Percentiles rank a stretch among this genome's conserved stretches.
These are phyloP conservation scores for Bettongia penicillata DNA, from an alignment of 2,113 vertebrate species.

Conservation along the genomic window DNA sequence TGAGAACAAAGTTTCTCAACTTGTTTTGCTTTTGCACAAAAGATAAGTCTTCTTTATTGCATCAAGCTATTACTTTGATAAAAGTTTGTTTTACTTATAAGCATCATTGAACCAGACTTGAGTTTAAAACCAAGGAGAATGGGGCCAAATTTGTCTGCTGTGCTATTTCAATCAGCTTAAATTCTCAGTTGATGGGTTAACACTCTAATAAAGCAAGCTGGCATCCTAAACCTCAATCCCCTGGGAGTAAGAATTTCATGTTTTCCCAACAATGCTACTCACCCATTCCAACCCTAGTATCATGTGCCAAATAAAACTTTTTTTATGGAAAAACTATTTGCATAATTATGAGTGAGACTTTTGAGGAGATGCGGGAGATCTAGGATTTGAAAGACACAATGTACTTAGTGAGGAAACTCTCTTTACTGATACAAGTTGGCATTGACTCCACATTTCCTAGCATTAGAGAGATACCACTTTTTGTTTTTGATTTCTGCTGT, in stretches of 20 bases:
- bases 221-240: conserved; percentile 15
- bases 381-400: neutral
- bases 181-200: conserved; percentile 47
- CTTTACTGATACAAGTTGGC: neutral
- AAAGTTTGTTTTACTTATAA: conserved; percentile 77
- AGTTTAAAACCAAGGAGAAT: conserved; percentile 59
- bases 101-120: conserved; percentile 74
- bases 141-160: conserved; percentile 49
- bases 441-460: neutral
- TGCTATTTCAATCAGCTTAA: conserved; percentile 61
- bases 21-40: conserved; percentile 32
- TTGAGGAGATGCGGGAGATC: neutral
- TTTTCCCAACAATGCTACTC: neutral
- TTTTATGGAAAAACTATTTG: neutral
- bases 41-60: conserved; percentile 15
- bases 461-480: neutral
- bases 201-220: conserved; percentile 44
- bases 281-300: conserved; percentile 2
- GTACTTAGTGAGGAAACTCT: neutral
- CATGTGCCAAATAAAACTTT: neutral
- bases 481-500: neutral
- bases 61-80: conserved; percentile 32
- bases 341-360: neutral
- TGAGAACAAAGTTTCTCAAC: conserved; percentile 22
- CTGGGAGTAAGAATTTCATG: conserved; percentile 13